These are phyloP conservation scores for Odontophorus gujanensis DNA, from an alignment of 2,113 vertebrate genomes.

Conservation along the genomic window DNA sequence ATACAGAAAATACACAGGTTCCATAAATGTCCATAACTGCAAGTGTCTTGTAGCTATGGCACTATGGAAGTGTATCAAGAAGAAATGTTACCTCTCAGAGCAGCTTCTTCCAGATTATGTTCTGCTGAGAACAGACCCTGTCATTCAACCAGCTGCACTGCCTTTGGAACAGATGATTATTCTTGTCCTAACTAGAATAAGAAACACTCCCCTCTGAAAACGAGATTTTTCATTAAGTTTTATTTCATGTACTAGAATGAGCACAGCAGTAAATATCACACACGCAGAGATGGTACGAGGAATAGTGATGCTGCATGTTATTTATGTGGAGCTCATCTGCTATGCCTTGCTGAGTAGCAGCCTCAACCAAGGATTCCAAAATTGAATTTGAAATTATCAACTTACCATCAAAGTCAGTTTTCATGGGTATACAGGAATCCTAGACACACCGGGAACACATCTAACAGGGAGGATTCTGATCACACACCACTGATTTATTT, in stretches of 20 bases:
- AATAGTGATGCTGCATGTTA: not conserved
- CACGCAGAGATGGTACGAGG: accelerated
- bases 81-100: not conserved
- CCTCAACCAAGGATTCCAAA: not conserved
- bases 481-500: accelerated
- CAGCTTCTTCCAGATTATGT: not conserved
- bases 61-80: not conserved
- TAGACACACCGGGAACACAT: not conserved
- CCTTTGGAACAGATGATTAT: not conserved
- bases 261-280: not conserved
- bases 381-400: not conserved
- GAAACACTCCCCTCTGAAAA: not conserved
- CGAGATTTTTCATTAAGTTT: not conserved
- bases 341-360: not conserved
- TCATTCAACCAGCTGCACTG: not conserved
- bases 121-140: not conserved
- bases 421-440: not conserved
- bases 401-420: not conserved
- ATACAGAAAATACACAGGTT: not conserved
- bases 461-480: accelerated
- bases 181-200: not conserved
- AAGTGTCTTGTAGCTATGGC: not conserved
- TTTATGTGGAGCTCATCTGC: not conserved
- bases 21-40: not conserved
- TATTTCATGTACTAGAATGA: not conserved